Evolutionary conservation across 2,113 vertebrate species (phyloP), one percentile per base, ranked within the genome.

Genomic region (Clarias batrachus): DNA sequence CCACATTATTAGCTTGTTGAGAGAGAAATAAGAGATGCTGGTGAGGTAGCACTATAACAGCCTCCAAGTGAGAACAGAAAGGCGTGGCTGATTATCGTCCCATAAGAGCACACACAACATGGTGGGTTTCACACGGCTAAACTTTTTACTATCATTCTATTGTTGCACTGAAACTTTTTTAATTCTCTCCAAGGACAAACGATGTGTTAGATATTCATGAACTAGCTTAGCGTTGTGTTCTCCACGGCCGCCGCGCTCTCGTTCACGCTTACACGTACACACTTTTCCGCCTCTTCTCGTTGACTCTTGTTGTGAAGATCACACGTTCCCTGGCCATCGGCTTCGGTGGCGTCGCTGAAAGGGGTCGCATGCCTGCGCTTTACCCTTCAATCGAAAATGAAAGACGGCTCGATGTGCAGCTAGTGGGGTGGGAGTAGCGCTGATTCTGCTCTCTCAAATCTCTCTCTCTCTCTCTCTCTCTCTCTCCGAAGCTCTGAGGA

Each of bases 321-420:
- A 87, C 78, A 83, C 86, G 83, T 71, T 57, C 86, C 83, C 86
- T 68, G 8, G 63, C 79, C 63, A 25, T 82, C 60, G 9, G 68
- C 80, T 87, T 87, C 83, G 79, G 85, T 85, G 79, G 63, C 21
- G 30, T n/a, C 41, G 82, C 88, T 87, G 82, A 87, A 85, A 79
- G 63, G 59, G 73, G 62, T 48, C 78, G 76, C 74, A 83, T 74
- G 77, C 65, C 85, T 30, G 74, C 70, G 21, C 78, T 83, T 48
- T 79, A 71, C 85, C 81, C 74, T 71, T 85, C 83, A 82, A 79
- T 87, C 79, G 37, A 30, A 66, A 86, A 86, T 19, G 52, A 83
- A 80, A 80, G 13, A 16, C 65, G 71, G 56, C 66, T 68, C 68
- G 59, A 48, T 81, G 14, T 25, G 33, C 30, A 59, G 71, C 84